Percentiles rank a stretch among this genome's conserved stretches.
These are phyloP conservation scores for Rhopilema esculentum DNA, from an alignment of 30 jellyfish, hydroid and myxozoan species.

Conservation along the genomic window DNA sequence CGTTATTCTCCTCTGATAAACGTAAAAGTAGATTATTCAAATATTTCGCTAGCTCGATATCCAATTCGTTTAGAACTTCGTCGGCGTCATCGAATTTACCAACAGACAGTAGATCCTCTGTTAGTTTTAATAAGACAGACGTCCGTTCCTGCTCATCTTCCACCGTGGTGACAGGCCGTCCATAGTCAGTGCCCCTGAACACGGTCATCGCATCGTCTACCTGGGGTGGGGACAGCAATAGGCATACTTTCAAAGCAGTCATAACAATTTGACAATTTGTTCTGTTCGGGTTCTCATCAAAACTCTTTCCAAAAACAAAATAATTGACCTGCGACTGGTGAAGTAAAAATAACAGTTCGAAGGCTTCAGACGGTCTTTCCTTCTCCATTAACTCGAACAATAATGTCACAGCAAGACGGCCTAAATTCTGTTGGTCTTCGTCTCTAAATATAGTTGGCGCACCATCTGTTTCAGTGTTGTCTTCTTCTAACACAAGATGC, in stretches of 20 bases:
- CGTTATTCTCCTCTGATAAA: constrained; percentile 12
- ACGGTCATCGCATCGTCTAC: constrained; percentile 72
- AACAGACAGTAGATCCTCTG: neutral
- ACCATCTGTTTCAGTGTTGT: constrained; percentile 5
- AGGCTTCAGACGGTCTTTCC: constrained; percentile 27
- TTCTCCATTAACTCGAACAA: constrained; percentile 29
- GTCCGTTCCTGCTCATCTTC: constrained; percentile 34
- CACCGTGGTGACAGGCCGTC: constrained; percentile 22
- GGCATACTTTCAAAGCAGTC: constrained; percentile 64
- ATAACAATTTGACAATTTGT: constrained; percentile 51
- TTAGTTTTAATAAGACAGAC: neutral
- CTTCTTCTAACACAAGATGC: constrained; percentile 20
- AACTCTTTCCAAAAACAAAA: constrained; percentile 26
- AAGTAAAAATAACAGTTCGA: constrained; percentile 40
- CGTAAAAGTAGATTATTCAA: constrained; percentile 35
- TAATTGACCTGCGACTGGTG: constrained; percentile 65
- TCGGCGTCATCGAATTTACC: constrained; percentile 51
- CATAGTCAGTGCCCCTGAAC: constrained; percentile 65
- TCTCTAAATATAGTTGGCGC: constrained; percentile 5
- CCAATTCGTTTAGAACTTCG: constrained; percentile 37
- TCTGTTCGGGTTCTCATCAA: constrained; percentile 16
- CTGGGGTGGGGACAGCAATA: constrained; percentile 48
- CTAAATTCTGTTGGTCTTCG: constrained; percentile 56
- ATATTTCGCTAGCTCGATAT: neutral
- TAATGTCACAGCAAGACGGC: constrained; percentile 73